Evolutionary conservation across 2,113 vertebrate genomes (phyloP).

Genomic region (Megaptera novaeangliae): DNA sequence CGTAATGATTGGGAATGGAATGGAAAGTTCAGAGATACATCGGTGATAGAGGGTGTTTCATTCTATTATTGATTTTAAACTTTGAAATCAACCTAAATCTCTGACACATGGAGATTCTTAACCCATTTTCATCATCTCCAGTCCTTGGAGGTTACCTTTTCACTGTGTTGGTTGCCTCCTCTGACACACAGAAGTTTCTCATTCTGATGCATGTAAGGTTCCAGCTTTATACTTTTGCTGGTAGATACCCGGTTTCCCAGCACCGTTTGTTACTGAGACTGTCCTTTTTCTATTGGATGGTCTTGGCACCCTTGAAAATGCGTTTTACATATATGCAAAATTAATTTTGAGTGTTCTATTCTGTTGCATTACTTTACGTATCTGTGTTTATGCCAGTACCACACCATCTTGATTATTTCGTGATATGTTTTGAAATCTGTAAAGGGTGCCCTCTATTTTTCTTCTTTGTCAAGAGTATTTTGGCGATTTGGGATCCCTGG

Average conservation of each 20-base stretch:
- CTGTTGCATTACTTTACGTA: background rate
- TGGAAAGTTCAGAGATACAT: background rate
- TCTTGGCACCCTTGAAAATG: background rate
- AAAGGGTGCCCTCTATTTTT: background rate
- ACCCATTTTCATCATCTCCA: background rate
- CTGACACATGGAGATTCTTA: background rate
- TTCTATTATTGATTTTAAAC: background rate
- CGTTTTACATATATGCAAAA: background rate
- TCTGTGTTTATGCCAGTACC: background rate
- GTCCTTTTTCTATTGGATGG: background rate
- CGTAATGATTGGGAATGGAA: background rate
- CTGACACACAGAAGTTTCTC: background rate
- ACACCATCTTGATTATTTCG: background rate
- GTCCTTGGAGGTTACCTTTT: background rate
- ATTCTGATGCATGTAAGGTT: background rate
- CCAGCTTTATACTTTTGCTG: background rate
- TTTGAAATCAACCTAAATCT: background rate
- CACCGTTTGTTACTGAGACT: background rate
- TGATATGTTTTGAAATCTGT: background rate
- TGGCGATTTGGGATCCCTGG: background rate
- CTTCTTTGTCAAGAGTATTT: background rate
- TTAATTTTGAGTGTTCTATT: background rate
- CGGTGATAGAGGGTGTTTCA: background rate
- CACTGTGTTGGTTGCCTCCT: background rate
- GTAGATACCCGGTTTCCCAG: background rate